phyloP scores from a whole-genome alignment of 2,113 vertebrate species.

The Pogona vitticeps region DNA sequence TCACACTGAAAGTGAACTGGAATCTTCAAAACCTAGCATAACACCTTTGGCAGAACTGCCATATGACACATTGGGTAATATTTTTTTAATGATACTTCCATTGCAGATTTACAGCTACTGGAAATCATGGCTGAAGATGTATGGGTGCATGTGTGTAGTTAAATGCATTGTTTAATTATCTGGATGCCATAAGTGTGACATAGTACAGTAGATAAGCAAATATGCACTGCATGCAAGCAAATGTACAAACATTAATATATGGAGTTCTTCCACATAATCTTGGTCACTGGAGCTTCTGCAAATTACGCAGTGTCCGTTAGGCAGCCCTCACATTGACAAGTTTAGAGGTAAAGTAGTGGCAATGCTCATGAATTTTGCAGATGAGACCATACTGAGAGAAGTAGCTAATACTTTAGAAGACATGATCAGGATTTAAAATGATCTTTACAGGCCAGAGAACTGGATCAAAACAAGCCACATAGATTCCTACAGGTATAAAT shows the following conservation, averaged over 20 bases:
- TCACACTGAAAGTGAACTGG: constrained; percentile 40
- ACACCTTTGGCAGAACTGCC: constrained; percentile 56
- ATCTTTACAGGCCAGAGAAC: too few relatives aligned
- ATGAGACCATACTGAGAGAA: too few relatives aligned
- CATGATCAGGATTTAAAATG: too few relatives aligned
- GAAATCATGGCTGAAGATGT: background rate
- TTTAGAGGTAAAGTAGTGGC: background rate
- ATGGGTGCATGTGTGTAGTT: background rate
- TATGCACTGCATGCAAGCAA: background rate
- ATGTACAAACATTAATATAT: background rate
- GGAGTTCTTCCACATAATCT: background rate
- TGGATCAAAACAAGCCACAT: too few relatives aligned
- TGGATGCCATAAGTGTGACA: background rate
- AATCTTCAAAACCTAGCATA: constrained; percentile 34
- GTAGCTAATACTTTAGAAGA: too few relatives aligned
- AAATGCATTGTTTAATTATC: background rate
- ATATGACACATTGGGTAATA: constrained; percentile 40
- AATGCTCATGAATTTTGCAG: too few relatives aligned
- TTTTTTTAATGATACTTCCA: background rate
- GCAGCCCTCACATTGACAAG: background rate
- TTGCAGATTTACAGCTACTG: constrained; percentile 11
- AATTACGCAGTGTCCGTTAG: background rate
- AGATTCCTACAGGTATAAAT: too few relatives aligned
- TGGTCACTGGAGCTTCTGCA: background rate
- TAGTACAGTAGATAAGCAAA: background rate